Evolutionary conservation across 2,113 vertebrate species (phyloP), one percentile per base, ranked within the genome.

Genomic region (Athene noctua): DNA sequence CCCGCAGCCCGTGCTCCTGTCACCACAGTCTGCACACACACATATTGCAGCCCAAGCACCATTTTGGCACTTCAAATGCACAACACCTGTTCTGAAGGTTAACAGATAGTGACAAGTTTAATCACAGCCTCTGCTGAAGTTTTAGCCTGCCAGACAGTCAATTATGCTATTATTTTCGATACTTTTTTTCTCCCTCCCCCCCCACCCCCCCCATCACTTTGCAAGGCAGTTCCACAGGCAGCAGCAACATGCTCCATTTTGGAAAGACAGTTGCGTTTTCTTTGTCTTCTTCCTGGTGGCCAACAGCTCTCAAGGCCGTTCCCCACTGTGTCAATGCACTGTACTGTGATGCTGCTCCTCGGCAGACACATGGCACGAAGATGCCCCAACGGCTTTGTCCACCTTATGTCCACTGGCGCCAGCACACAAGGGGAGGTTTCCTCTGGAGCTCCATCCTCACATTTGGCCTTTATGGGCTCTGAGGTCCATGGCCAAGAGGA

Each of bases 61-160:
- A 0, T 25, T 70, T 79, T 95, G 95, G 96, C 92, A 79, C 92
- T 80, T 85, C 54, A 65, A 78, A 72, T 0, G 0, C 86, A 44
- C 70, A 52, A 2, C 96, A 97, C 96, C 95, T 97, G 96, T 91
- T 96, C 80, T 73, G 96, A 91, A 95, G 94, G 94, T 91, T 96
- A 95, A 95, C 88, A 81, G 91, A 93, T 30, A 94, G 92, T 81
- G 96, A 95, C 95, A 95, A 92, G 80, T 72, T 89, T 79, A 88
- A 94, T 77, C 80, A 79, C 91, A 80, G 77, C 54, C 86, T 71
- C 91, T 84, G 83, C 92, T 94, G 90, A 81, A 92, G 92, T 71
- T 94, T 79, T 71, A 79, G 55, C 67, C 51, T 92, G 88, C 77
- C 94, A 93, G 91, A 55, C 90, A 88, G 62, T 7, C 77, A 74